Evolutionary conservation across 2,888 invertebrate genomes (phyloP), one percentile per base, ranked within the genome.

Genomic region (Harpalus rufipes): DNA sequence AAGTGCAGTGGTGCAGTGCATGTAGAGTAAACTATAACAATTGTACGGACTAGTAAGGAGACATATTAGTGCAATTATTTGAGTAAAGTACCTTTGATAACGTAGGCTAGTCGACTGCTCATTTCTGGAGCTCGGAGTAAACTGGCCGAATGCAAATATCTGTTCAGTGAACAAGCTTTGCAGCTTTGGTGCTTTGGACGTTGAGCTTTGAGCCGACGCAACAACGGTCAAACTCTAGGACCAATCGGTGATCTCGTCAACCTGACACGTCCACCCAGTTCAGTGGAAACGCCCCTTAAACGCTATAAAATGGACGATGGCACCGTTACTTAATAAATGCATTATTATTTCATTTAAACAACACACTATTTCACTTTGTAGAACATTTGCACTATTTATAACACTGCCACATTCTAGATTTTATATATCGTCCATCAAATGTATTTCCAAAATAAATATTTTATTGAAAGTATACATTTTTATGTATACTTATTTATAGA

Each of bases 251-350:
- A 5, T 14, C 41, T 8, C 14, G 14, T 7, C 41, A 14, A 8
- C 32, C 8, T 16, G 44, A 8, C 14, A 14, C n/a, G 72, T 44
- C 72, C 72, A 74, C 44, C 72, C 72, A 14, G 16, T 12, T n/a
- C 44, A 44, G 8, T 44, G 41, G 72, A 10, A 16, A n/a, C 72
- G 72, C 72, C 72, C 72, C 12, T 74, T 44, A 10, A 51, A 16
- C 18, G 16, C 14, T 44, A 18, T 12, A 74, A 74, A 74, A 74
- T 74, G 72, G 72, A 74, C 72, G 72, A 10, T 44, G n/a, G 63
- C 63, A 16, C 14, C 25, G 14, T 68, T 16, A 68, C 14, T 68
- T 68, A 10, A 18, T 63, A 68, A 68, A 14, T 74, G 72, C 44
- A 44, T 74, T 74, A 74, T 14, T 74, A 44, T 74, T 74, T 41